These are phyloP conservation scores for Coelopa pilipes DNA, from an alignment of 2,888 invertebrate species.

Conservation along the genomic window DNA sequence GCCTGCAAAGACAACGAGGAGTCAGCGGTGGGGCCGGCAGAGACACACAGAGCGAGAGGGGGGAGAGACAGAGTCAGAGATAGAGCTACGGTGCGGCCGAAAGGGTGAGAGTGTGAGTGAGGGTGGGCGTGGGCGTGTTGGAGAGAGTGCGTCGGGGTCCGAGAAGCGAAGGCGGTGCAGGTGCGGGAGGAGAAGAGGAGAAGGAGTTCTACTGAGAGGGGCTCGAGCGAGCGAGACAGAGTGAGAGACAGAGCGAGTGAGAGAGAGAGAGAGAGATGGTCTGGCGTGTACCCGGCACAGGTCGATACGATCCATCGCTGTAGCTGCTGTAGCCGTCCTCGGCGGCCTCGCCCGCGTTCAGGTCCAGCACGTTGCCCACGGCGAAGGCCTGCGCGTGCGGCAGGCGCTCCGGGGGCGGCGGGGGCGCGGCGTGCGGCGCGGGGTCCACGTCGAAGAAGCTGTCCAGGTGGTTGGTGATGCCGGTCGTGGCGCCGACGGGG, in stretches of 20 bases:
- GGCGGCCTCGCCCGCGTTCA: conserved; percentile 59
- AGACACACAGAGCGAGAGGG: no score
- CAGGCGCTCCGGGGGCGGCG: conserved; percentile 39
- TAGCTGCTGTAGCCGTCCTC: conserved; percentile 49
- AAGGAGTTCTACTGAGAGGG: no score
- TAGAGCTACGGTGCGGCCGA: conserved; percentile 18
- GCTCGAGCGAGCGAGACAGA: conserved; percentile 13
- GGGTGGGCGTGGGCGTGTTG: not conserved
- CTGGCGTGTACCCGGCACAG: conserved; percentile 62
- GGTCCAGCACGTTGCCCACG: conserved; percentile 62
- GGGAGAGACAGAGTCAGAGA: not conserved
- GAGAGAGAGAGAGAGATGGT: conserved; percentile 19
- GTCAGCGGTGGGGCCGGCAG: not conserved
- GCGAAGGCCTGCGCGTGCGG: conserved; percentile 58
- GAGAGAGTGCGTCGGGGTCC: no score
- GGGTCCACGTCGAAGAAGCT: conserved; percentile 61
- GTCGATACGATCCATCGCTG: conserved; percentile 59
- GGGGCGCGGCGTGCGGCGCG: conserved; percentile 39
- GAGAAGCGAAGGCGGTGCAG: no score
- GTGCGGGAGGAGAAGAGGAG: no score
- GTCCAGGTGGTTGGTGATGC: conserved; percentile 65
- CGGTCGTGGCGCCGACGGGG: conserved; percentile 45
- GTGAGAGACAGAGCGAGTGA: conserved; percentile 32
- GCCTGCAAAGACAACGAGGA: conserved; percentile 71
- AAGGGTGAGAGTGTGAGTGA: conserved; percentile 31